phyloP scores from a whole-genome alignment of 2,113 vertebrate species.

The Atherinomorus stipes region DNA sequence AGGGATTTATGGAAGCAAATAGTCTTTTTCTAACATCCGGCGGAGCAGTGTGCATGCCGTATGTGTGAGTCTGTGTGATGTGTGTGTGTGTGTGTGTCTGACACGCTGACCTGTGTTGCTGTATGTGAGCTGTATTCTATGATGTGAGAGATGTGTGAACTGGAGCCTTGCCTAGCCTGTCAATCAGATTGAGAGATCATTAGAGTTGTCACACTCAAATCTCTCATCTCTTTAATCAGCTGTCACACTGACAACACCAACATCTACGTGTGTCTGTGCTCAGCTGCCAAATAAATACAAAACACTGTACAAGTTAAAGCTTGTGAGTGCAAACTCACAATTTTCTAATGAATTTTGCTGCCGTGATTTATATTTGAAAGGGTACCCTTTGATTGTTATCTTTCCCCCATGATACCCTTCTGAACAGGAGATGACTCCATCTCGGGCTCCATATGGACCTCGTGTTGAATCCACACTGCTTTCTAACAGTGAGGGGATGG shows the following conservation, averaged over 20 bases:
- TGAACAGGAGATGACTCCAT: conserved; percentile 51
- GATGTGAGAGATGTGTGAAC: conserved; percentile 68
- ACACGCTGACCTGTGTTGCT: conserved; percentile 60
- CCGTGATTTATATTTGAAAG: conserved; percentile 16
- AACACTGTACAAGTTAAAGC: conserved; percentile 6
- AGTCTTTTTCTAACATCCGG: conserved; percentile 49
- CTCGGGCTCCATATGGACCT: conserved; percentile 65
- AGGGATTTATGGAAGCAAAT: conserved; percentile 71
- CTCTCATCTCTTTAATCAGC: conserved; percentile 68
- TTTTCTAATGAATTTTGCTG: conserved; percentile 5
- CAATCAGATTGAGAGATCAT: conserved; percentile 76
- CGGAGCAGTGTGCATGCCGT: conserved; percentile 19
- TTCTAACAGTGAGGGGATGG: conserved; percentile 64
- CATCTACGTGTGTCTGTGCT: conserved; percentile 37
- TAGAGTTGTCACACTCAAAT: conserved; percentile 69
- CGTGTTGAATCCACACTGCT: conserved; percentile 63
- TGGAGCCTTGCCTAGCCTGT: conserved; percentile 66
- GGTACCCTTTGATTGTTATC: conserved; percentile 11
- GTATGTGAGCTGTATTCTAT: conserved; percentile 46
- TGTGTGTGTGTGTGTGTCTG: conserved; percentile 37
- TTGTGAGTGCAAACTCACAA: conserved; percentile 16
- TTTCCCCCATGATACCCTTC: conserved; percentile 16
- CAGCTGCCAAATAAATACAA: conserved; percentile 53
- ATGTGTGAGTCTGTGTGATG: conserved; percentile 40
- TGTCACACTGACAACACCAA: conserved; percentile 60